A percentile compares a stretch with the other conserved stretches of the same genome.
Evolutionary conservation across 2,888 invertebrate species (phyloP).

Genomic region (Phaedon cochleariae): DNA sequence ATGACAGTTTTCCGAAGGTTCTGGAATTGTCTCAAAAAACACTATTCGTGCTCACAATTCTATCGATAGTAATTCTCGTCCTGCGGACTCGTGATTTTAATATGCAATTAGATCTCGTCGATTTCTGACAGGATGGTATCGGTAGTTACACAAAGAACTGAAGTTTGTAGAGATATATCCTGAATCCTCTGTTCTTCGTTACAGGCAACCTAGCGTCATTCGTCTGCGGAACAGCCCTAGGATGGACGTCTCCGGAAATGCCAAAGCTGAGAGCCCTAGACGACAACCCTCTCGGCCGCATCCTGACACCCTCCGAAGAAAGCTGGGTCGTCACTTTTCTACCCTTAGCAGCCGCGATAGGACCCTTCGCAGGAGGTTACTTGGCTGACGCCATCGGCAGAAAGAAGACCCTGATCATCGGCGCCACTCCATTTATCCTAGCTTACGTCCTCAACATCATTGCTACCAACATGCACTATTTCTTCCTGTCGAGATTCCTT

Average conservation of each 20-base stretch:
- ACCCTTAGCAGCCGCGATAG: conserved; percentile 66
- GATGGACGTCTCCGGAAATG: conserved; percentile 63
- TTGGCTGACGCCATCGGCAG: conserved; percentile 73
- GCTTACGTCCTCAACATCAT: conserved; percentile 71
- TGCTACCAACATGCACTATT: conserved; percentile 45
- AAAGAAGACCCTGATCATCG: conserved; percentile 73
- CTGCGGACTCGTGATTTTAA: too few species aligned
- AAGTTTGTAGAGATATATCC: too few species aligned
- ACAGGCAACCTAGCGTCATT: conserved; percentile 64
- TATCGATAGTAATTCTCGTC: too few species aligned
- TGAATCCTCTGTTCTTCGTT: conserved; percentile 36
- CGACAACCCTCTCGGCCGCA: conserved; percentile 53
- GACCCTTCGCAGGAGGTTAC: conserved; percentile 77
- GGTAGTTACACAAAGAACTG: too few species aligned
- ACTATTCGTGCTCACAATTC: too few species aligned
- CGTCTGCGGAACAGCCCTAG: conserved; percentile 63
- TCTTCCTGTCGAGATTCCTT: conserved; percentile 61
- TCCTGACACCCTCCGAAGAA: conserved; percentile 56
- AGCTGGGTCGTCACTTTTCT: conserved; percentile 67
- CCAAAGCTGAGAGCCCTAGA: conserved; percentile 52
- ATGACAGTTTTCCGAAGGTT: too few species aligned
- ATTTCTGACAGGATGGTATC: too few species aligned
- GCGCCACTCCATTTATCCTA: conserved; percentile 72
- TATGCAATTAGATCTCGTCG: too few species aligned
- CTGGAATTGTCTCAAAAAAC: too few species aligned